These are phyloP conservation scores for Falcaria lacertinaria DNA, from an alignment of 2,888 invertebrate species.

Conservation along the genomic window DNA sequence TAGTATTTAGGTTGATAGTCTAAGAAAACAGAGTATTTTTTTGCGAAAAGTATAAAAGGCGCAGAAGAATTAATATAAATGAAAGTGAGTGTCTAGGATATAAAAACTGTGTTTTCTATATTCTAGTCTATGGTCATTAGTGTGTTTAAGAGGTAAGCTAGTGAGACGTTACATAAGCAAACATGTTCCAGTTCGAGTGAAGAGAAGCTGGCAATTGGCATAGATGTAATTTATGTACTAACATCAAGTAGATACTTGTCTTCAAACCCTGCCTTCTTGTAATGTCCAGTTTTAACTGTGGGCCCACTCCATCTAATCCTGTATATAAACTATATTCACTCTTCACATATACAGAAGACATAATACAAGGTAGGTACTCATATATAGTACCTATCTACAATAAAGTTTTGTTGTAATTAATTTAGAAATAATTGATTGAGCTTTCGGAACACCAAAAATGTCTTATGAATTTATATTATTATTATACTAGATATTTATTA, in stretches of 20 bases:
- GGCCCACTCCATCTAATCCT: constrained; percentile 27
- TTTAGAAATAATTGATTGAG: constrained; percentile 35
- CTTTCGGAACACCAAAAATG: constrained; percentile 62
- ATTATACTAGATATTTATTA: constrained; percentile 27
- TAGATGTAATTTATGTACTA: constrained; percentile 12
- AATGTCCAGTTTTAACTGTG: constrained; percentile 53
- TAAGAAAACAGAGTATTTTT: too few species aligned
- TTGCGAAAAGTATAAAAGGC: too few species aligned
- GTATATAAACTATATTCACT: constrained; percentile 4
- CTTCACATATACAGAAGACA: constrained; percentile 2
- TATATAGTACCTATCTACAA: constrained; percentile 1
- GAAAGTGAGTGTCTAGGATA: too few species aligned
- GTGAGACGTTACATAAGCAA: constrained; percentile 20
- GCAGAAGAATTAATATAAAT: too few species aligned
- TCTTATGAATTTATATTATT: constrained; percentile 66
- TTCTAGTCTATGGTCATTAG: constrained; percentile 6
- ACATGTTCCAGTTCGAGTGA: constrained; percentile 8
- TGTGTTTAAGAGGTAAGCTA: constrained; percentile 23
- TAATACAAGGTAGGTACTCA: constrained; percentile 2
- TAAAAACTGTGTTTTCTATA: too few species aligned
- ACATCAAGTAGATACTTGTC: constrained; percentile 14
- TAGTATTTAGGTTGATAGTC: too few species aligned
- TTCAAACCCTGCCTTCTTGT: constrained; percentile 32
- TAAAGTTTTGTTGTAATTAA: background rate
- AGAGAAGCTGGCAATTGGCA: constrained; percentile 10